Evolutionary conservation across 2,797 vertebrate species (phyloP).

Genomic region (Alfaro cultratus): DNA sequence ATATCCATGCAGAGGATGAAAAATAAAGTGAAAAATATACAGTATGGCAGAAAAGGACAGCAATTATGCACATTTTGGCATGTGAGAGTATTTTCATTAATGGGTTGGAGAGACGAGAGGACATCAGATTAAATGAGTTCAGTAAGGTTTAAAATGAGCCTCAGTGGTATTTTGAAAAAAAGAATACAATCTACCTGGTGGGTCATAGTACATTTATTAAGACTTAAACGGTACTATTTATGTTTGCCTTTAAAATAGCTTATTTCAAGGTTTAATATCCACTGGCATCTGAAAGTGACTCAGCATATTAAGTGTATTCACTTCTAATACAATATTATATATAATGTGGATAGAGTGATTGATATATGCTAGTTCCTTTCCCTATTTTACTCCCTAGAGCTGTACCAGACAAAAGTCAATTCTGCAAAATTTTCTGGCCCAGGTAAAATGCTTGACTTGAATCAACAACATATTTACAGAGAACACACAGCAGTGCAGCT

Average conservation of each 20-base stretch:
- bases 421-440: conserved; percentile 8
- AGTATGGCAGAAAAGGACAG: conserved; percentile 29
- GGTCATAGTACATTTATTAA: conserved; percentile 7
- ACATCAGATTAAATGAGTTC: not conserved
- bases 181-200: not conserved
- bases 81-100: conserved; percentile 24
- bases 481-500: conserved; percentile 27
- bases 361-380: not conserved
- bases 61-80: conserved; percentile 42
- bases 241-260: conserved; percentile 2
- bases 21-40: conserved; percentile 29
- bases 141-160: conserved; percentile 12
- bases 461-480: conserved; percentile 31
- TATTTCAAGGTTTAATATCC: not conserved
- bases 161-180: conserved; percentile 5
- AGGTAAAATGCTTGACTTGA: conserved; percentile 31
- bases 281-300: conserved; percentile 3
- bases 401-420: conserved; percentile 7
- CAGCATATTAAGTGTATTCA: not conserved
- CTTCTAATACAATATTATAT: not conserved
- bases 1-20: conserved; percentile 39
- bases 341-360: not conserved
- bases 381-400: not conserved
- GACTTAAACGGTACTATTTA: not conserved
- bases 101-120: conserved; percentile 11